Evolutionary conservation across 2,888 invertebrate species (phyloP).

Genomic region (Drosophila koepferae): DNA sequence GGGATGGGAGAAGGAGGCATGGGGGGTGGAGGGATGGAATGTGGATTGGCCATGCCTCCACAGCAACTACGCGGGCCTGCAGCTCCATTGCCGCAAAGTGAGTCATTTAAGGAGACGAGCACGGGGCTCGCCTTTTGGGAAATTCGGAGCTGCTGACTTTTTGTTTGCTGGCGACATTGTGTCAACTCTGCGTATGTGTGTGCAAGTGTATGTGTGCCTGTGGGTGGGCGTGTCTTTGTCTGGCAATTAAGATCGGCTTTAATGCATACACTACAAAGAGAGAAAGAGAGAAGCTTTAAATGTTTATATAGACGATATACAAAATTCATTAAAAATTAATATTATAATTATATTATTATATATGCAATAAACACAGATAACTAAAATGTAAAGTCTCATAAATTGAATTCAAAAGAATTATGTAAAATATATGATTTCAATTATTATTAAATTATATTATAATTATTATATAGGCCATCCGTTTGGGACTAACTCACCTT

Average conservation of each 20-base stretch:
- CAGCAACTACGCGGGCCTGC: constrained; percentile 36
- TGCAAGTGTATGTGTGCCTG: constrained; percentile 5
- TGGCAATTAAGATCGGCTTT: constrained; percentile 46
- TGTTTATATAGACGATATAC: no score
- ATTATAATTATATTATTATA: no score
- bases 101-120: constrained; percentile 55
- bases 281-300: no score
- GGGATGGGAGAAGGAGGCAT: no score
- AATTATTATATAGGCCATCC: no score
- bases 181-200: constrained; percentile 18
- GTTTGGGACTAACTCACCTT: not conserved
- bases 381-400: no score
- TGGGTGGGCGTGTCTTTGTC: constrained; percentile 24
- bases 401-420: no score
- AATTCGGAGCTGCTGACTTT: constrained; percentile 21
- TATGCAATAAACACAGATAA: no score
- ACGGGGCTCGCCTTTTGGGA: constrained; percentile 20
- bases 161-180: constrained; percentile 38
- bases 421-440: no score
- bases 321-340: no score
- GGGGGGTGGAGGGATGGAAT: not conserved
- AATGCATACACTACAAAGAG: not conserved
- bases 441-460: no score
- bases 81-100: constrained; percentile 52
- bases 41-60: not conserved